Conservation (phyloP, 2,797 vertebrate genomes). For the Lithobates pipiens region DNA sequence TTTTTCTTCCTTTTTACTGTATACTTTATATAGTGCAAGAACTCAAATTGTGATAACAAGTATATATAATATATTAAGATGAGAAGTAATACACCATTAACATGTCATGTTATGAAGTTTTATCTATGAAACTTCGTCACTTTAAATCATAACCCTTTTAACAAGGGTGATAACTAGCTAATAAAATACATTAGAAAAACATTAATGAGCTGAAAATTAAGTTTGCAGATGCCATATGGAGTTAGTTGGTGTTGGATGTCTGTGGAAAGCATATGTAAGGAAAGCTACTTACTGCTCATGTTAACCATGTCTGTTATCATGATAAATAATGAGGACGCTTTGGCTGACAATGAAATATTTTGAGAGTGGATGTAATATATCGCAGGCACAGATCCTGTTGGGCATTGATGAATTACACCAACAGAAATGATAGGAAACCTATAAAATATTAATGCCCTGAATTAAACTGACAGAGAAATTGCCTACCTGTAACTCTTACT, state of each 20-base stretch:
- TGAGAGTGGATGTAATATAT: conserved; percentile 99
- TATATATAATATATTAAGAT: background rate
- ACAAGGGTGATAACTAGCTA: conserved; percentile 14
- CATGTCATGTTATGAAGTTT: background rate
- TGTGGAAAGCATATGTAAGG: conserved; percentile 83
- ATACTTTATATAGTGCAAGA: background rate
- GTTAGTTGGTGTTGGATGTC: conserved; percentile 45
- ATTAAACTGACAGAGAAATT: conserved; percentile 81
- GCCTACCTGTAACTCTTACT: conserved; percentile 23
- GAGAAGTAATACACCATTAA: background rate
- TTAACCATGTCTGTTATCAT: conserved; percentile 96
- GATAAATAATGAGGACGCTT: conserved; percentile 99
- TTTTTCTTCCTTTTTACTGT: background rate
- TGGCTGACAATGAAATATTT: conserved; percentile 99
- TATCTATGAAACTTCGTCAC: conserved; percentile 11
- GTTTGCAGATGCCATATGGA: conserved; percentile 14
- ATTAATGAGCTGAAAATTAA: conserved; percentile 24
- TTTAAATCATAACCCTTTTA: conserved; percentile 1
- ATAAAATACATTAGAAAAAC: conserved; percentile 17
- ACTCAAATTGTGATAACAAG: background rate
- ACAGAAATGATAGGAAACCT: conserved; percentile 87
- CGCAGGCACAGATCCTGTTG: conserved; percentile 91
- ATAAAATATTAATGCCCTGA: conserved; percentile 97
- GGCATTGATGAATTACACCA: conserved; percentile 97
- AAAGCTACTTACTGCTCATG: conserved; percentile 85